A percentile compares a stretch with the other conserved stretches of the same genome.
Evolutionary conservation across 2,888 invertebrate species (phyloP).

Genomic region (Dryococelus australis): DNA sequence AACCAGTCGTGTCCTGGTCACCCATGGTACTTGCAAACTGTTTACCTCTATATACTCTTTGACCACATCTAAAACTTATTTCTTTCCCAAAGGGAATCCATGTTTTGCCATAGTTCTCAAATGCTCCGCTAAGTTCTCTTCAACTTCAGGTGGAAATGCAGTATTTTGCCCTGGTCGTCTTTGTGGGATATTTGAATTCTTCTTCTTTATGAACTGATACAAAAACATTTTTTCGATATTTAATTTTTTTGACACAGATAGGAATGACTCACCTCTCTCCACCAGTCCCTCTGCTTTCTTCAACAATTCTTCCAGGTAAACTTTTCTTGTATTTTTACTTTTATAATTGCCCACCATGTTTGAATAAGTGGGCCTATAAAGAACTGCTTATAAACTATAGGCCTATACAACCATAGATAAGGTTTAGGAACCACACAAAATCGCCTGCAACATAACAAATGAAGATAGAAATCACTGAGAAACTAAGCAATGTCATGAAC

Average conservation of each 20-base stretch:
- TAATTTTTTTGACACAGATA: neutral
- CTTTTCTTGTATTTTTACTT: too few species aligned
- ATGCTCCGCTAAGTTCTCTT: neutral
- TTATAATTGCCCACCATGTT: too few species aligned
- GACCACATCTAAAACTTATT: conserved; percentile 4
- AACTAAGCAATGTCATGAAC: neutral
- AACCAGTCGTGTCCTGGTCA: neutral
- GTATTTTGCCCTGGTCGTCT: neutral
- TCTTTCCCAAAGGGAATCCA: too few species aligned
- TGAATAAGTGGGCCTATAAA: too few species aligned
- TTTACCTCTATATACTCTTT: conserved; percentile 5
- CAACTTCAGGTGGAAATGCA: neutral
- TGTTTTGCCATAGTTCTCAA: too few species aligned
- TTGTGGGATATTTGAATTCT: conserved; percentile 1
- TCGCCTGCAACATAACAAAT: neutral
- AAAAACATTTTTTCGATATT: neutral
- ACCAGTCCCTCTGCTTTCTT: neutral
- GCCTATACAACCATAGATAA: neutral
- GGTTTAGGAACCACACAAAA: neutral
- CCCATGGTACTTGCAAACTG: conserved; percentile 13
- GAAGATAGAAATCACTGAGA: neutral
- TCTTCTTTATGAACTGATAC: neutral
- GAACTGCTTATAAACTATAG: too few species aligned
- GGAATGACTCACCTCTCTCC: neutral
- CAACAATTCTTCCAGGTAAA: too few species aligned